These are phyloP conservation scores for Melanaphis sacchari DNA, from an alignment of 1,140 invertebrate species.

Conservation along the genomic window DNA sequence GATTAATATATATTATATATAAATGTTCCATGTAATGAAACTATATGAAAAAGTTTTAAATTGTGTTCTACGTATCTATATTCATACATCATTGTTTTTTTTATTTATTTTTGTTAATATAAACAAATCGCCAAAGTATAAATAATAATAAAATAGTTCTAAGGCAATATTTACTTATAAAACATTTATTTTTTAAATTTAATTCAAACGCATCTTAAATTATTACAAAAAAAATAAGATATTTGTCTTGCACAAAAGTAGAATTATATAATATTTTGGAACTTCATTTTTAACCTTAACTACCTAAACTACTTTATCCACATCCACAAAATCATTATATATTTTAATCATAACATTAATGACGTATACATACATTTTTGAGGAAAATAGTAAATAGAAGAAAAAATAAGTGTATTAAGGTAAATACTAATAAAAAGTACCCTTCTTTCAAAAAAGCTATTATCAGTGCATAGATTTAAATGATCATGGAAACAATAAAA, in stretches of 20 bases:
- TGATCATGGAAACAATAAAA: neutral
- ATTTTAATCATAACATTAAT: neutral
- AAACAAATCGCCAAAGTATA: neutral
- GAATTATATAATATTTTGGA: neutral
- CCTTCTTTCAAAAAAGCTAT: neutral
- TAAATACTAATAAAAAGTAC: no score
- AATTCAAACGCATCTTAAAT: neutral
- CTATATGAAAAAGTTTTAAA: neutral
- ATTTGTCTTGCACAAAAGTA: neutral
- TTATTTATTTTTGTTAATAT: neutral
- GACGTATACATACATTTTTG: neutral
- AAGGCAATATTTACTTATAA: neutral
- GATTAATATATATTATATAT: neutral
- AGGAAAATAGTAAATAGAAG: rapidly evolving
- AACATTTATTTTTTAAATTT: neutral
- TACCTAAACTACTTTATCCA: neutral
- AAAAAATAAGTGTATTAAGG: neutral
- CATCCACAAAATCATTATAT: neutral
- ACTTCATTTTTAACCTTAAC: no score
- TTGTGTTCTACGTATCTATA: neutral
- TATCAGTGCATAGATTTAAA: neutral
- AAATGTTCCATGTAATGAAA: neutral
- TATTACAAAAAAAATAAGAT: neutral
- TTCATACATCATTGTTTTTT: neutral
- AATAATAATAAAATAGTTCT: neutral